Percentiles rank a stretch among this genome's conserved stretches.
phyloP scores from a whole-genome alignment of 2,113 vertebrate genomes.

The Brienomyrus longianalis region DNA sequence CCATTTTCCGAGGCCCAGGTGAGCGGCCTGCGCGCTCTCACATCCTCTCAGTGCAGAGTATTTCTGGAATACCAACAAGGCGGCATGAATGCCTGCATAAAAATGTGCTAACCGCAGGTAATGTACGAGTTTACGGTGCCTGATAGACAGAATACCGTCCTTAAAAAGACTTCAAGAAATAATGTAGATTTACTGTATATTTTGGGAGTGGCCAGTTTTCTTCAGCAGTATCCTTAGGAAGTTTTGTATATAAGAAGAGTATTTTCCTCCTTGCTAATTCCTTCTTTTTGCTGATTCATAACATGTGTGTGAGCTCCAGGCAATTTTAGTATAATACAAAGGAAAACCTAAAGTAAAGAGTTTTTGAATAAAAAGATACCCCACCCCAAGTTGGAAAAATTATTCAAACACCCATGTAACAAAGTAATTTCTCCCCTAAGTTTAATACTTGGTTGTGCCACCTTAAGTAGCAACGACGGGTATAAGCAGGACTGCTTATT shows the following conservation, averaged over 20 bases:
- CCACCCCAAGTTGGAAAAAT: background rate
- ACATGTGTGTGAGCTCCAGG: background rate
- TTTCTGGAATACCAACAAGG: background rate
- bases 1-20: conserved; percentile 96
- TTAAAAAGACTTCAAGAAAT: background rate
- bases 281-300: background rate
- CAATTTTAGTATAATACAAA: background rate
- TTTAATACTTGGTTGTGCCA: background rate
- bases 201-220: background rate
- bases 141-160: background rate
- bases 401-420: background rate
- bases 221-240: background rate
- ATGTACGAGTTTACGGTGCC: background rate
- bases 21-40: conserved; percentile 10
- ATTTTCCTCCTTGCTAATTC: background rate
- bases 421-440: background rate
- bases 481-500: background rate
- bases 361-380: background rate
- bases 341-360: background rate
- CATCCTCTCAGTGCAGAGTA: background rate
- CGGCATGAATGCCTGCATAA: background rate
- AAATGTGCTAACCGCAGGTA: background rate
- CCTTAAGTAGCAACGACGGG: background rate
- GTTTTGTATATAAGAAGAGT: background rate
- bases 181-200: background rate